A percentile compares a stretch with the other conserved stretches of the same genome.
Evolutionary conservation across 2,888 invertebrate species (phyloP).

Genomic region (Nomada fabriciana): DNA sequence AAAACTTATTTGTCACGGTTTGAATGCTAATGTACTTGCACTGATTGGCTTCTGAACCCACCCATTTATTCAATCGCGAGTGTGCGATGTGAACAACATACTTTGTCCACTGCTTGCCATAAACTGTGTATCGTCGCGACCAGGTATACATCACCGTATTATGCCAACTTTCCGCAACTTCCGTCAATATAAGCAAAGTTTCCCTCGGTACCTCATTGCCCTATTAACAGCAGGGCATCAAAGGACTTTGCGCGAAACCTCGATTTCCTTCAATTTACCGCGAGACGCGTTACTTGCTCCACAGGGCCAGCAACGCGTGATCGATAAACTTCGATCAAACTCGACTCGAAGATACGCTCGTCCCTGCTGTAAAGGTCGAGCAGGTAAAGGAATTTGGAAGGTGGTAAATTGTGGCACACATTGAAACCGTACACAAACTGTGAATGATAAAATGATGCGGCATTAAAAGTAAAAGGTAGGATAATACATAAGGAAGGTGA

Average conservation of each 20-base stretch:
- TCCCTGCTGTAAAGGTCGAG: neutral
- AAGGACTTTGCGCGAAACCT: conserved; percentile 49
- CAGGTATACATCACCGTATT: conserved; percentile 47
- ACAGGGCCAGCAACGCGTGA: neutral
- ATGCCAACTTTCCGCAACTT: conserved; percentile 59
- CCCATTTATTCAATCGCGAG: no score
- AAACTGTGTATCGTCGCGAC: conserved; percentile 27
- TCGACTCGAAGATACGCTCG: neutral
- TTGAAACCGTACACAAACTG: no score
- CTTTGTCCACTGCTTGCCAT: conserved; percentile 12
- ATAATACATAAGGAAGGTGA: no score
- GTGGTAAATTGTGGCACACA: no score
- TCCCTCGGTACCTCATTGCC: conserved; percentile 39
- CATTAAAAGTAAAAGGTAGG: no score
- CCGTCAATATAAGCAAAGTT: conserved; percentile 53
- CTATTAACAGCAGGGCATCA: conserved; percentile 56
- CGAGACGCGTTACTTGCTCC: conserved; percentile 10
- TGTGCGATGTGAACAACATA: conserved; percentile 27
- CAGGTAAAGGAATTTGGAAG: no score
- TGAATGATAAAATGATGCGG: no score
- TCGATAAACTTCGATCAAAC: conserved; percentile 36
- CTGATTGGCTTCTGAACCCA: no score
- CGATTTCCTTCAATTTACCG: conserved; percentile 57
- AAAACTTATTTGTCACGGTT: no score
- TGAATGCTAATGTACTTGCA: no score